Evolutionary conservation across 1,140 invertebrate genomes (phyloP).

Genomic region (Penaeus chinensis): DNA sequence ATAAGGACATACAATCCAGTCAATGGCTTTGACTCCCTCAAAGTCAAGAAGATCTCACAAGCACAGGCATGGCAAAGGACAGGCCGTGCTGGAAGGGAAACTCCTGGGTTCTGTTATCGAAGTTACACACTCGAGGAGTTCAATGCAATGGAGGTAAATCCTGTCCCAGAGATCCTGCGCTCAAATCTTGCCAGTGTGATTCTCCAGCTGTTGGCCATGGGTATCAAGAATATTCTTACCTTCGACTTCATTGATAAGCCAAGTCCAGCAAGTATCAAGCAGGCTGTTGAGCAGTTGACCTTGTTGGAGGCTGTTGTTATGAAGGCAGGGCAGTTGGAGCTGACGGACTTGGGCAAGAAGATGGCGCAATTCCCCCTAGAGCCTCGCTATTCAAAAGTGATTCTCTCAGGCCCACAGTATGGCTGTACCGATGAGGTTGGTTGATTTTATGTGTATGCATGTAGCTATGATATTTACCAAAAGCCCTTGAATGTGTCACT

Average conservation of each 20-base stretch:
- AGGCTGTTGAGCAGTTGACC: slow-evolving; percentile 78
- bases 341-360: slow-evolving; percentile 84
- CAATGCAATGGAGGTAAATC: slow-evolving; percentile 77
- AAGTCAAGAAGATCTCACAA: slow-evolving; percentile 86
- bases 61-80: slow-evolving; percentile 93
- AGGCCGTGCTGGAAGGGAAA: slow-evolving; percentile 89
- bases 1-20: slow-evolving; percentile 82
- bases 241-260: slow-evolving; percentile 96
- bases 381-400: slow-evolving; percentile 87
- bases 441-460: background rate
- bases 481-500: no score
- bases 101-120: slow-evolving; percentile 85
- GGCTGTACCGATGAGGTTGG: slow-evolving; percentile 74
- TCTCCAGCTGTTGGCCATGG: slow-evolving; percentile 86
- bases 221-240: slow-evolving; percentile 79
- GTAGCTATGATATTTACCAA: no score
- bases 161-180: slow-evolving; percentile 88
- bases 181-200: slow-evolving; percentile 81
- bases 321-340: slow-evolving; percentile 70
- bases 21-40: slow-evolving; percentile 86
- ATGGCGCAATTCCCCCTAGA: slow-evolving; percentile 94
- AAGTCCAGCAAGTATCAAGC: slow-evolving; percentile 65
- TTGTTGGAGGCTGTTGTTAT: slow-evolving; percentile 80
- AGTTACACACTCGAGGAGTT: slow-evolving; percentile 75
- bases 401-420: slow-evolving; percentile 81